Evolutionary conservation across 2,888 invertebrate genomes (phyloP).

Genomic region (Drosophila monieri): DNA sequence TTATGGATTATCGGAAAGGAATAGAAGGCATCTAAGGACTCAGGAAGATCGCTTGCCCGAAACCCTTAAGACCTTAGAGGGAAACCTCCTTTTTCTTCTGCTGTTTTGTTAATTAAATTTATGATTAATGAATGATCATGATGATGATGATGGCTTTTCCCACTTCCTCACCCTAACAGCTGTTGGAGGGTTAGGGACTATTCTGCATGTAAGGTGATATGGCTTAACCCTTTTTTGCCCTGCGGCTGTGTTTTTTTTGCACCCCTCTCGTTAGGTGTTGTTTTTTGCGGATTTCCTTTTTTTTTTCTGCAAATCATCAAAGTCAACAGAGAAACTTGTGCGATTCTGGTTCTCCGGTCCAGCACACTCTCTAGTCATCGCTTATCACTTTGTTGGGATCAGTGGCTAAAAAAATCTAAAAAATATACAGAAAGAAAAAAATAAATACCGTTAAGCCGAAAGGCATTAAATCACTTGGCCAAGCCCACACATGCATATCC

Average conservation of each 20-base stretch:
- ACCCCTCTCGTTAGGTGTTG: conserved; percentile 35
- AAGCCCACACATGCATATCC: conserved; percentile 45
- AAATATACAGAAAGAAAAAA: conserved; percentile 20
- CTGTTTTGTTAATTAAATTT: conserved; percentile 73
- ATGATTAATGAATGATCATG: conserved; percentile 65
- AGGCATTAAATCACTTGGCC: conserved; percentile 66
- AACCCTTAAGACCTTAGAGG: neutral
- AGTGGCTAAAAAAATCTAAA: conserved; percentile 1
- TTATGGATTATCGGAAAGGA: conserved; percentile 29
- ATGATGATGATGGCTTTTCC: conserved; percentile 47
- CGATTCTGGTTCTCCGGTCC: neutral
- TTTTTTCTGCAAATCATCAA: conserved; percentile 68
- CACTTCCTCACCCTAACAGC: conserved; percentile 69
- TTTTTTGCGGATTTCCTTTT: conserved; percentile 21
- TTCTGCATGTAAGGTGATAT: conserved; percentile 60
- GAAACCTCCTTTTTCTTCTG: conserved; percentile 43
- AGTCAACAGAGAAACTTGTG: conserved; percentile 57
- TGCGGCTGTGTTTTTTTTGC: conserved; percentile 14
- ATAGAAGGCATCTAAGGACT: conserved; percentile 7
- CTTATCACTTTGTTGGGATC: conserved; percentile 66
- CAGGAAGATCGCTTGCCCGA: neutral
- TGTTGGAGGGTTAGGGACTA: conserved; percentile 36
- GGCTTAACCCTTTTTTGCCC: conserved; percentile 62
- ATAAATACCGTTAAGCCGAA: conserved; percentile 59
- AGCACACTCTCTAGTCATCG: conserved; percentile 19